Evolutionary conservation across 2,888 invertebrate genomes (phyloP), one percentile per base, ranked within the genome.

Genomic region (Andrena bicolor): DNA sequence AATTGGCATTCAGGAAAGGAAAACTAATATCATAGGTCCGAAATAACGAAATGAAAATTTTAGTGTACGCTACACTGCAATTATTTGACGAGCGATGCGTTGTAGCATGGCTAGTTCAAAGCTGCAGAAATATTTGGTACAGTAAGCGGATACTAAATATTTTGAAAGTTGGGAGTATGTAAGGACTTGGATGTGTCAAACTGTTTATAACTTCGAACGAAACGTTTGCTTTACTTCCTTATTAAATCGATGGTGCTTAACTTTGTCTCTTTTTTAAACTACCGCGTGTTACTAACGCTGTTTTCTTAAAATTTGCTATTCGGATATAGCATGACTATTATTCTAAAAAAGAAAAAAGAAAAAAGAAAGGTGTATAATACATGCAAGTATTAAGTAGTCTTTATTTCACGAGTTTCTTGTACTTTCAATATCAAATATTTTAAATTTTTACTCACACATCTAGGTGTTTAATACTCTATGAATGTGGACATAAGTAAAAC

Each of bases 81-180:
- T 72, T 84, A 76, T 51, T 76, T 82, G 80, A 79, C 80, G 85
- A 88, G 90, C 91, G 90, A 91, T 91, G 90, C 88, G 91, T 91
- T 91, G 71, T 91, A 91, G 91, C 91, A 91, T 91, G 87, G 90
- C 85, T 89, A 85, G 85, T 30, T 83, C 61, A 73, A 83, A 49
- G 53, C 74, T 66, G 75, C 76, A 80, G 78, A 83, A 79, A 56
- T 80, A 75, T 78, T 87, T 79, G 80, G 70, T 82, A 69, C 76
- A 74, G 81, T 82, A 76, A 58, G 80, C 61, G 63, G 35, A 53
- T 83, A 72, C 64, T 71, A 70, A 80, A 77, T 8, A 76, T 76
- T 80, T 71, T 74, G 58, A 56, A 84, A 65, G 74, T 77, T 76
- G 48, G 81, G 81, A 76, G 76, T 77, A 86, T 76, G 80, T 82